These are phyloP conservation scores for Stenichneumon culpator DNA, from an alignment of 2,888 invertebrate genomes.

Conservation along the genomic window DNA sequence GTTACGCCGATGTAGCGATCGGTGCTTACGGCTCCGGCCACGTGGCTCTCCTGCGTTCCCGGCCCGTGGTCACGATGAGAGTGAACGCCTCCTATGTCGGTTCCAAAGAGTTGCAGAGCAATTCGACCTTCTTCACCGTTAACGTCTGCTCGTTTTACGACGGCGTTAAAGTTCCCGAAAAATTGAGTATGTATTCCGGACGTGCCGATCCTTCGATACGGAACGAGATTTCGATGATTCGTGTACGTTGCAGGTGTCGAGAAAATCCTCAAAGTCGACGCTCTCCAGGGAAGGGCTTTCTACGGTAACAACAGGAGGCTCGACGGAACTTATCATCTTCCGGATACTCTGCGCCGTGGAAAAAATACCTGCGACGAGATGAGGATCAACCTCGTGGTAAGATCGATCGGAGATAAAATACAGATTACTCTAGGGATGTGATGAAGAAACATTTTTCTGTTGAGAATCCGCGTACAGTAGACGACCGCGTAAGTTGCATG, in stretches of 20 bases:
- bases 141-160: conserved; percentile 72
- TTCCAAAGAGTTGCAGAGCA: conserved; percentile 65
- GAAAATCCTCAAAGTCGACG: conserved; percentile 72
- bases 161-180: conserved; percentile 72
- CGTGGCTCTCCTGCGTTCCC: conserved; percentile 81
- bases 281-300: conserved; percentile 71
- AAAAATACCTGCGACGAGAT: conserved; percentile 58
- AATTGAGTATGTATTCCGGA: conserved; percentile 72
- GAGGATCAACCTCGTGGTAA: conserved; percentile 73
- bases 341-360: conserved; percentile 60
- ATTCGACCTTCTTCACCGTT: conserved; percentile 70
- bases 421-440: not conserved
- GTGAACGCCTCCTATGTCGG: conserved; percentile 61
- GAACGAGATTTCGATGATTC: not conserved
- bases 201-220: not conserved
- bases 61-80: conserved; percentile 77
- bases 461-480: no score
- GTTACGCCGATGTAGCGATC: conserved; percentile 82
- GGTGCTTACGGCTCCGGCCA: conserved; percentile 84
- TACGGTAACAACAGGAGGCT: conserved; percentile 34
- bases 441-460: not conserved
- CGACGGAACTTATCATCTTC: conserved; percentile 64
- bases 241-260: conserved; percentile 67
- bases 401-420: not conserved
- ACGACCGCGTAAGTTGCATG: no score